phyloP scores from a whole-genome alignment of 2,797 vertebrate species.

The Notamacropus eugenii region DNA sequence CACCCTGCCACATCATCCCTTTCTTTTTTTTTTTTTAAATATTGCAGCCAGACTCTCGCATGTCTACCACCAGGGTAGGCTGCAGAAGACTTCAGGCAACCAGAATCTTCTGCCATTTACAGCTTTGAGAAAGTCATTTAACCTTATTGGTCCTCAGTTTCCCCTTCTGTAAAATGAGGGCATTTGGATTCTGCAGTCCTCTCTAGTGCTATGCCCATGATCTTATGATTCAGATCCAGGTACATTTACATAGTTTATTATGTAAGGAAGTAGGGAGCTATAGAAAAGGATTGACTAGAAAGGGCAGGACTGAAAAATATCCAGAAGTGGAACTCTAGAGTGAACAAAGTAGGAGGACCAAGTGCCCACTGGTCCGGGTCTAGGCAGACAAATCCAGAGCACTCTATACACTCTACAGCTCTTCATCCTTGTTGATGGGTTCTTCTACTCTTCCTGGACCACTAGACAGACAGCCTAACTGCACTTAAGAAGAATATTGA shows the following conservation, averaged over 20 bases:
- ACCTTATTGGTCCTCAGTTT: neutral
- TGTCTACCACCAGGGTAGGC: neutral
- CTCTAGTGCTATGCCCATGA: neutral
- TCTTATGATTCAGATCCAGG: neutral
- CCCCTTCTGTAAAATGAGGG: neutral
- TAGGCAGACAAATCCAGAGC: neutral
- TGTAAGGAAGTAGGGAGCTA: neutral
- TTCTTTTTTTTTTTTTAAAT: slow-evolving; percentile 28
- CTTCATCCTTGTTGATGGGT: no score
- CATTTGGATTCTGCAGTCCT: neutral
- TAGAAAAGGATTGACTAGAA: neutral
- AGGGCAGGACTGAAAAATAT: neutral
- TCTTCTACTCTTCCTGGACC: no score
- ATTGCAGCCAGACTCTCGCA: neutral
- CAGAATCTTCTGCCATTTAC: neutral
- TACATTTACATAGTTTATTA: neutral
- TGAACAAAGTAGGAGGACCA: neutral
- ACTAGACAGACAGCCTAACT: no score
- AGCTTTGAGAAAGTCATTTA: neutral
- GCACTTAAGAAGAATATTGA: no score
- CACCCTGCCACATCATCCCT: slow-evolving; percentile 18
- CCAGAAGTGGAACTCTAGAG: neutral
- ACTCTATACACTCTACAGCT: neutral
- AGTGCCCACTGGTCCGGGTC: neutral
- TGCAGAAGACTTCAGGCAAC: neutral